Evolutionary conservation across 2,113 vertebrate genomes (phyloP).

Genomic region (Cheilinus undulatus): DNA sequence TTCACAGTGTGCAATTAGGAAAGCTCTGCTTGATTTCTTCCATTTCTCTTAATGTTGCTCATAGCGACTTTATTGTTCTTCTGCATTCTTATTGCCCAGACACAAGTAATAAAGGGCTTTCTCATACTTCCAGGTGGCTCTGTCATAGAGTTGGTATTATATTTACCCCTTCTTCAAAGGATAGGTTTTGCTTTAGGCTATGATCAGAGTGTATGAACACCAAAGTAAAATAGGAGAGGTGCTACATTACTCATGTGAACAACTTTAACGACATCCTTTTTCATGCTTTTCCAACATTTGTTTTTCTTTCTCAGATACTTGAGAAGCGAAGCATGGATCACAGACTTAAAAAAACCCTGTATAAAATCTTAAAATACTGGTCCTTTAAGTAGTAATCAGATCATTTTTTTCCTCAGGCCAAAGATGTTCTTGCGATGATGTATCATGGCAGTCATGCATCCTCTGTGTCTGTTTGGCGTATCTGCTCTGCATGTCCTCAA

Average conservation of each 20-base stretch:
- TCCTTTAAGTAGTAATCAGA: too few species aligned
- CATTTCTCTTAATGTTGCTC: conserved; percentile 79
- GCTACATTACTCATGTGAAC: conserved; percentile 17
- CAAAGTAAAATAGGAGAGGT: conserved; percentile 8
- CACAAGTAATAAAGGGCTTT: conserved; percentile 53
- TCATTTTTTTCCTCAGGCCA: too few species aligned
- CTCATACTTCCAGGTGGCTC: conserved; percentile 47
- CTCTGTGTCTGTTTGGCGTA: too few species aligned
- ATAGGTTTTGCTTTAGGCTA: conserved; percentile 49
- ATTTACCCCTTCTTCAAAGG: conserved; percentile 31
- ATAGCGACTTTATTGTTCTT: conserved; percentile 67
- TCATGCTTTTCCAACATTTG: neutral
- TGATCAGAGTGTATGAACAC: conserved; percentile 28
- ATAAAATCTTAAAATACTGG: too few species aligned
- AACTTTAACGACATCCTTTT: neutral
- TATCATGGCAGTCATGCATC: too few species aligned
- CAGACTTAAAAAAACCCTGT: too few species aligned
- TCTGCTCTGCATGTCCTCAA: too few species aligned
- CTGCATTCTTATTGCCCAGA: conserved; percentile 64
- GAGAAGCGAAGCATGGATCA: neutral
- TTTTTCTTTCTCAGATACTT: neutral
- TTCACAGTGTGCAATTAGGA: conserved; percentile 72
- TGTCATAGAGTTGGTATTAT: conserved; percentile 45
- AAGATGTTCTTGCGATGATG: too few species aligned
- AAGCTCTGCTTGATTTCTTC: conserved; percentile 75